phyloP scores from a whole-genome alignment of 2,113 vertebrate genomes.

The Hippocampus barbouri region DNA sequence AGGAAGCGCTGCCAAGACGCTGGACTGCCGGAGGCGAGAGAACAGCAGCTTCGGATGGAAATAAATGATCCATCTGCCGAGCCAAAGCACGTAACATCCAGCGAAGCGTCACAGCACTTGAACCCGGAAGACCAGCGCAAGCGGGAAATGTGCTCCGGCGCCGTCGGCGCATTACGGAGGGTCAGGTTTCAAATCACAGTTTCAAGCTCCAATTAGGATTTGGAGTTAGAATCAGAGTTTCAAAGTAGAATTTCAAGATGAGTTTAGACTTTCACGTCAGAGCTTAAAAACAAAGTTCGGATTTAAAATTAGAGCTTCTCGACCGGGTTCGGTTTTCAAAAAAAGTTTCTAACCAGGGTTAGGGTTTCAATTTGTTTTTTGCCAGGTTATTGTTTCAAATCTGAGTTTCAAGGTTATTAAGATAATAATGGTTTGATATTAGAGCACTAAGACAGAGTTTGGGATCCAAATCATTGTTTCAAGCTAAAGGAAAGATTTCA shows the following conservation, averaged over 20 bases:
- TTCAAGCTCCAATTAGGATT: neutral
- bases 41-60: constrained; percentile 36
- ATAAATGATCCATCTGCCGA: constrained; percentile 24
- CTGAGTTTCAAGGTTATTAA: neutral
- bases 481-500: no score
- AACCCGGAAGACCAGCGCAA: constrained; percentile 32
- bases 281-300: neutral
- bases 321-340: no score
- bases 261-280: neutral
- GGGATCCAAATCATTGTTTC: no score
- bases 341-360: neutral
- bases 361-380: neutral
- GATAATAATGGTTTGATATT: no score
- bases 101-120: constrained; percentile 20
- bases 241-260: neutral
- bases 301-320: neutral
- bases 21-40: constrained; percentile 40
- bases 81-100: constrained; percentile 26
- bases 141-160: neutral
- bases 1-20: constrained; percentile 44
- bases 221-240: neutral
- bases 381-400: neutral
- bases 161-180: neutral
- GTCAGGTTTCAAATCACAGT: neutral
- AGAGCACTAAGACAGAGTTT: no score